phyloP scores from a whole-genome alignment of 2,888 invertebrate genomes.

The Caenorhabditis imperialis region DNA sequence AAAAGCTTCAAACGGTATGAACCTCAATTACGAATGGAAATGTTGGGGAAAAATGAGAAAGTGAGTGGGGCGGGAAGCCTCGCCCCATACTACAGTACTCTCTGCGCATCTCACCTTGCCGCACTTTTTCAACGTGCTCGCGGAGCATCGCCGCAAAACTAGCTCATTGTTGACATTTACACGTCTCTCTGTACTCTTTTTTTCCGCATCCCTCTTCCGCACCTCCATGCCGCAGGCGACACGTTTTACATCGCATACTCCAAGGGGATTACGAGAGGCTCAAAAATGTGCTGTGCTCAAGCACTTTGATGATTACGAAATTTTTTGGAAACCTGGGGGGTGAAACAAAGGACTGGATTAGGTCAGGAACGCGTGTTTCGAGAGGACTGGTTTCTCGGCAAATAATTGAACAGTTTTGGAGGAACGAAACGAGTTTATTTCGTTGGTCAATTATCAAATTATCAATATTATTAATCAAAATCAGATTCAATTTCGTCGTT shows the following conservation, averaged over 20 bases:
- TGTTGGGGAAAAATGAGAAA: slow-evolving; percentile 21
- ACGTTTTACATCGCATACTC: slow-evolving; percentile 39
- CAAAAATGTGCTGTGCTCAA: too few relatives aligned
- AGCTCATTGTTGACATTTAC: slow-evolving; percentile 50
- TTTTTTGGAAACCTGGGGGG: slow-evolving; percentile 9
- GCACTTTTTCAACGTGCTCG: neutral
- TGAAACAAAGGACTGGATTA: slow-evolving; percentile 26
- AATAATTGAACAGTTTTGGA: neutral
- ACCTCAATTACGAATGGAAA: neutral
- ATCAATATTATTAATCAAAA: too few relatives aligned
- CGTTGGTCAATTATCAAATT: slow-evolving; percentile 27
- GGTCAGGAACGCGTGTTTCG: slow-evolving; percentile 16
- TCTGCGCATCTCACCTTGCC: slow-evolving; percentile 16
- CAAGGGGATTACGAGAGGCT: slow-evolving; percentile 43
- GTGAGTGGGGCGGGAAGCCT: slow-evolving; percentile 22
- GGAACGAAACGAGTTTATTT: slow-evolving; percentile 40
- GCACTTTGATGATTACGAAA: slow-evolving; percentile 37
- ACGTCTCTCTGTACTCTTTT: slow-evolving; percentile 14
- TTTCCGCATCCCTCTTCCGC: slow-evolving; percentile 21
- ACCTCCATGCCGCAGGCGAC: slow-evolving; percentile 34
- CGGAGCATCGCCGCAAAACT: slow-evolving; percentile 28
- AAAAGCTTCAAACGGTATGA: slow-evolving; percentile 17
- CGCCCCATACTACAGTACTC: slow-evolving; percentile 39
- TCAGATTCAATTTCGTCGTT: too few relatives aligned
- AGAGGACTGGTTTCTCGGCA: too few relatives aligned